These are phyloP conservation scores for Ficedula albicollis DNA, from an alignment of 2,797 vertebrate genomes.

Conservation along the genomic window DNA sequence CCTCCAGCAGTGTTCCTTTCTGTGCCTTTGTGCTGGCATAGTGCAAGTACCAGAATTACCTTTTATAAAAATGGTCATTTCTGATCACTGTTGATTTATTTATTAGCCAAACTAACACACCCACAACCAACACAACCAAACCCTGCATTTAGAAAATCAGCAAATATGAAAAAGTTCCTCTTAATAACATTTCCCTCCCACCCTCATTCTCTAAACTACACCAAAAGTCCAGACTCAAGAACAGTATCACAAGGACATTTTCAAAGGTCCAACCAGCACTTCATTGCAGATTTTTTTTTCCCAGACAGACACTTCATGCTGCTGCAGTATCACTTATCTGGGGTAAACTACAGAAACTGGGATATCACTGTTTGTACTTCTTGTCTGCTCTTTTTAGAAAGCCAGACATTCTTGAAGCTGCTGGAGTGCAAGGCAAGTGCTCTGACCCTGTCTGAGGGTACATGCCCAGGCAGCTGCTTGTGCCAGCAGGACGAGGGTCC, in stretches of 20 bases:
- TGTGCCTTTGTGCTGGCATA: neutral
- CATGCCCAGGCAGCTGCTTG: neutral
- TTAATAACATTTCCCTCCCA: neutral
- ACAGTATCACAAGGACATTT: neutral
- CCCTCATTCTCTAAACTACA: neutral
- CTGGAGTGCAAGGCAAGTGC: neutral
- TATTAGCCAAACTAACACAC: slow-evolving; percentile 12
- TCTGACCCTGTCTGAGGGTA: neutral
- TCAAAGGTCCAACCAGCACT: neutral
- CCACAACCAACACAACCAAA: neutral
- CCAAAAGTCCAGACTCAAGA: neutral
- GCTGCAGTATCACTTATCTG: neutral
- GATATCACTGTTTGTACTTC: neutral
- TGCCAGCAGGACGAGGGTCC: neutral
- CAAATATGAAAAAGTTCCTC: slow-evolving; percentile 8
- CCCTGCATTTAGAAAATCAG: slow-evolving; percentile 34
- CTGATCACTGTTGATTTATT: neutral
- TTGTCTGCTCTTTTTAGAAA: neutral
- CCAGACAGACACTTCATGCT: neutral
- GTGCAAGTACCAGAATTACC: neutral
- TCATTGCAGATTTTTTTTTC: neutral
- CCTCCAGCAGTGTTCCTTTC: neutral
- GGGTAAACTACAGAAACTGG: neutral
- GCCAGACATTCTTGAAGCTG: neutral
- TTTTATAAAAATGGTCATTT: neutral